phyloP scores from a whole-genome alignment of 2,888 invertebrate species.

The Tiphia femorata region DNA sequence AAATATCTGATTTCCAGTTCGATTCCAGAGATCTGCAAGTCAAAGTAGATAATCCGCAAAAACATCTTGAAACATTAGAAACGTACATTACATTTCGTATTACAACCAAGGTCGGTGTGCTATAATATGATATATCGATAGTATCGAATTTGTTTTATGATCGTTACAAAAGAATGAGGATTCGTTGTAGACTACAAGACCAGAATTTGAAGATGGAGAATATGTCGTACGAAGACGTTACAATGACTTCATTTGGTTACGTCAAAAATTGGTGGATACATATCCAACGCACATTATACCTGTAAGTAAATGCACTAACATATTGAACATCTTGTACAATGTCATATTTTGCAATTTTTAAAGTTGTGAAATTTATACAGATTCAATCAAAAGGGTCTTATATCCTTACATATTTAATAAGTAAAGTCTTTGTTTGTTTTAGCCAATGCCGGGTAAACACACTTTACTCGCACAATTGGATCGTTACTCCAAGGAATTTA shows the following conservation, averaged over 20 bases:
- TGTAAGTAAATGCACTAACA: constrained; percentile 71
- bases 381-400: too few species aligned
- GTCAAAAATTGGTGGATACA: constrained; percentile 75
- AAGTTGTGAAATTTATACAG: background rate
- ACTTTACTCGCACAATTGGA: constrained; percentile 77
- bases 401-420: background rate
- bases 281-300: constrained; percentile 79
- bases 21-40: constrained; percentile 75
- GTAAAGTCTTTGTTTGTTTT: constrained; percentile 48
- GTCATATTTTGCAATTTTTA: background rate
- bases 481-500: constrained; percentile 80
- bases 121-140: too few species aligned
- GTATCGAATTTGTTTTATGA: background rate
- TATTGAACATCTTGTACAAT: background rate
- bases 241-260: constrained; percentile 80
- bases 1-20: constrained; percentile 72
- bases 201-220: constrained; percentile 76
- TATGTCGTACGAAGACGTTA: constrained; percentile 78
- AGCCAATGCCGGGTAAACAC: constrained; percentile 81
- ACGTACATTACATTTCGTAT: constrained; percentile 80
- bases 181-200: constrained; percentile 75
- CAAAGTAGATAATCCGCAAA: constrained; percentile 80
- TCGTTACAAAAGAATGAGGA: too few species aligned
- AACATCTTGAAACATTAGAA: constrained; percentile 79
- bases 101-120: constrained; percentile 73